Conservation (phyloP, 2,797 vertebrate genomes). For the Pitangus sulphuratus region DNA sequence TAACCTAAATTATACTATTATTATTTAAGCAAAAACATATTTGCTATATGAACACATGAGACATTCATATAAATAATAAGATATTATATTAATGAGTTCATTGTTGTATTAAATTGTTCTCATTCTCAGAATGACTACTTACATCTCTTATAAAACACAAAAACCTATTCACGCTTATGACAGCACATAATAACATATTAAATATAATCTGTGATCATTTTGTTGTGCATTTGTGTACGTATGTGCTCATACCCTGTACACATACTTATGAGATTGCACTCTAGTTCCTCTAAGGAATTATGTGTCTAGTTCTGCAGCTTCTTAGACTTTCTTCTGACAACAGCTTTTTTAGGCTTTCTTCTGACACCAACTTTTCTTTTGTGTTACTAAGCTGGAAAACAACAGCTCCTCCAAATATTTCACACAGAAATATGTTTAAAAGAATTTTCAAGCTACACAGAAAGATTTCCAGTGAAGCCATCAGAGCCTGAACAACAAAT, state of each 20-base stretch:
- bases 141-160: neutral
- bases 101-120: neutral
- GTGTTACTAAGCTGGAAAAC: neutral
- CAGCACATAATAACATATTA: neutral
- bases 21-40: neutral
- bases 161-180: neutral
- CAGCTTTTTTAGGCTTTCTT: neutral
- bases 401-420: neutral
- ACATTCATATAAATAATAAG: neutral
- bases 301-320: neutral
- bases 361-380: neutral
- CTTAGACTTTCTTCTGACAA: neutral
- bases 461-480: neutral
- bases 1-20: neutral
- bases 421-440: neutral
- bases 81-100: neutral
- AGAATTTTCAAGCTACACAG: neutral
- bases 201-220: neutral
- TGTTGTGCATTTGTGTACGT: neutral
- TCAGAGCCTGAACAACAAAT: neutral
- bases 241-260: fast-evolving
- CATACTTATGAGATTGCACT: neutral
- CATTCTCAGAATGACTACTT: neutral
- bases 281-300: neutral
- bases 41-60: neutral